Evolutionary conservation across 1,140 invertebrate species (phyloP).

Genomic region (Chrysoperla carnea): DNA sequence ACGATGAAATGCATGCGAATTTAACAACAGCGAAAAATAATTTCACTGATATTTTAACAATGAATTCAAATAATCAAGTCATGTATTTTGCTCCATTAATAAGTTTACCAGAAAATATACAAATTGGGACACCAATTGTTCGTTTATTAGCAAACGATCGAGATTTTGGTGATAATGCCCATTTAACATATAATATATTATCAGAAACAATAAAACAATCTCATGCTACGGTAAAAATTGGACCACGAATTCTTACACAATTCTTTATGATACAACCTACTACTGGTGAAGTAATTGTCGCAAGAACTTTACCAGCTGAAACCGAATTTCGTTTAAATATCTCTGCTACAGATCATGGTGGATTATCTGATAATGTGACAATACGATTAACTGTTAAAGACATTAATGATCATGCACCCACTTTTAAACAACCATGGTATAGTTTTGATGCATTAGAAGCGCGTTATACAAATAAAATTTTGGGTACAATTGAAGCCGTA

Average conservation of each 20-base stretch:
- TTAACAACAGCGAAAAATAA: slow-evolving; percentile 24
- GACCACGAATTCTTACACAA: slow-evolving; percentile 29
- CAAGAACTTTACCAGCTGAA: slow-evolving; percentile 54
- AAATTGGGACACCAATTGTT: slow-evolving; percentile 53
- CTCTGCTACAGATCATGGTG: slow-evolving; percentile 55
- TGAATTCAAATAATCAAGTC: slow-evolving; percentile 22
- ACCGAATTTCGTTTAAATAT: slow-evolving; percentile 61
- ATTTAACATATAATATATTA: slow-evolving; percentile 55
- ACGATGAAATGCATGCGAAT: slow-evolving; percentile 26
- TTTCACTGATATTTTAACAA: slow-evolving; percentile 15
- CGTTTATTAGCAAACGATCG: slow-evolving; percentile 65
- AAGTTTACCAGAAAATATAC: slow-evolving; percentile 57
- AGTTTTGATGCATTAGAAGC: slow-evolving; percentile 69
- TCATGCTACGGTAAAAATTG: slow-evolving; percentile 18
- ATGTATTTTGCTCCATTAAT: slow-evolving; percentile 31
- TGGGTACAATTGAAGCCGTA: slow-evolving; percentile 56
- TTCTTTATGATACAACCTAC: slow-evolving; percentile 57
- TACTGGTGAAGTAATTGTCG: slow-evolving; percentile 57
- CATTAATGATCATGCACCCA: slow-evolving; percentile 71
- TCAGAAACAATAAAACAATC: slow-evolving; percentile 41
- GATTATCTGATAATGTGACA: slow-evolving; percentile 45
- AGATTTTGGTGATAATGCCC: slow-evolving; percentile 56
- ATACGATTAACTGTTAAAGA: slow-evolving; percentile 54
- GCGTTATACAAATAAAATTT: slow-evolving; percentile 41
- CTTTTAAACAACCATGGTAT: slow-evolving; percentile 66